These are phyloP conservation scores for Morbakka virulenta DNA, from an alignment of 30 jellyfish, hydroid and myxozoan genomes.

Conservation along the genomic window DNA sequence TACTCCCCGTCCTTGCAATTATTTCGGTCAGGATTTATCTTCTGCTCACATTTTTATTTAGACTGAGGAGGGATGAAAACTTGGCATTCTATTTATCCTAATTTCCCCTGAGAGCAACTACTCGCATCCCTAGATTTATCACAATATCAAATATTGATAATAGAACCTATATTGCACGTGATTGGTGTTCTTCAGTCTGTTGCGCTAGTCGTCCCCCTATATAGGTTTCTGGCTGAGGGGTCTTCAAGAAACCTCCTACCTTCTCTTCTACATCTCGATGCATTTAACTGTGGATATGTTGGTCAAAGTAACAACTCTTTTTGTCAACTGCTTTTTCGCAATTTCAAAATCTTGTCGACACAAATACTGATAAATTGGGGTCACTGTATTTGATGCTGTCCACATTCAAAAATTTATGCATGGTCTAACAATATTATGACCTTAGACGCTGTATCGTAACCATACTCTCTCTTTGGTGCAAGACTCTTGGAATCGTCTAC, in stretches of 20 bases:
- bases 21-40: no score
- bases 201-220: background rate
- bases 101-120: constrained; percentile 24
- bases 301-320: constrained; percentile 10
- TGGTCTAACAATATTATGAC: no score
- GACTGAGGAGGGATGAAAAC: no score
- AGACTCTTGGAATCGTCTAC: no score
- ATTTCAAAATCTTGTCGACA: no score
- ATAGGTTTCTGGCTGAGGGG: constrained; percentile 13
- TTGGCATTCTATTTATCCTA: constrained; percentile 10
- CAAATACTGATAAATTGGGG: no score
- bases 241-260: constrained; percentile 26
- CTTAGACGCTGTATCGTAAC: no score
- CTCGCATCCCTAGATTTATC: constrained; percentile 15
- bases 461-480: no score
- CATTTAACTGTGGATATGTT: constrained; percentile 1
- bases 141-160: constrained; percentile 9
- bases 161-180: constrained; percentile 23
- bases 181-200: constrained; percentile 21
- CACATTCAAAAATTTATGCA: no score
- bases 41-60: no score
- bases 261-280: constrained; percentile 22
- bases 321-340: no score
- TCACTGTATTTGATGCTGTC: no score
- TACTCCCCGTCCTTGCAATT: constrained; percentile 29